Percentiles rank a stretch among this genome's conserved stretches.
Conservation (phyloP, 2,888 invertebrate species). For the Luffia ferchaultella region DNA sequence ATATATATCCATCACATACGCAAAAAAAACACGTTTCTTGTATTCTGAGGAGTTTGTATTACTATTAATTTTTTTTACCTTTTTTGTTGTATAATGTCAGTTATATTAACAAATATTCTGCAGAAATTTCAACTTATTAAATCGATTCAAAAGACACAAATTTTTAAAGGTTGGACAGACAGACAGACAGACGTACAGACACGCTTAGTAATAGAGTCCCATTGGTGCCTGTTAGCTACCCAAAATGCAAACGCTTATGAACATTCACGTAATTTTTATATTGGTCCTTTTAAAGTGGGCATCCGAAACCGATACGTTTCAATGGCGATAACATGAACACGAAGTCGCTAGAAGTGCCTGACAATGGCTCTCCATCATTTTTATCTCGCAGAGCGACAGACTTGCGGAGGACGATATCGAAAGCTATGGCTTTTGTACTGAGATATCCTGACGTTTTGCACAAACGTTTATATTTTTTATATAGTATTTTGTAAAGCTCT, state of each 20-base stretch:
- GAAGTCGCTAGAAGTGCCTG: not conserved
- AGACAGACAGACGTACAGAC: not conserved
- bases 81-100: too few species aligned
- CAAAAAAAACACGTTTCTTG: too few species aligned
- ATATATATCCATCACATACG: too few species aligned
- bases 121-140: not conserved
- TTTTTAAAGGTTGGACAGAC: not conserved
- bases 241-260: not conserved
- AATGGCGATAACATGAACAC: not conserved
- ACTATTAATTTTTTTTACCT: too few species aligned
- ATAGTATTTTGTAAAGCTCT: too few species aligned
- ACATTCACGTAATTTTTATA: not conserved
- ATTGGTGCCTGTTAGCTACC: not conserved
- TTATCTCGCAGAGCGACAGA: slow-evolving; percentile 1
- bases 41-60: too few species aligned
- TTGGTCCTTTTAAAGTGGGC: not conserved
- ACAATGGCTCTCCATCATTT: slow-evolving; percentile 6
- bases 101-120: not conserved
- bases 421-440: not conserved
- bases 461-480: too few species aligned
- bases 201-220: not conserved
- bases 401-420: not conserved
- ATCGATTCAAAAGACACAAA: not conserved
- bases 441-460: not conserved
- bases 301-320: not conserved